Conservation (phyloP, 2,888 invertebrate genomes). For the Caenorhabditis angaria region DNA sequence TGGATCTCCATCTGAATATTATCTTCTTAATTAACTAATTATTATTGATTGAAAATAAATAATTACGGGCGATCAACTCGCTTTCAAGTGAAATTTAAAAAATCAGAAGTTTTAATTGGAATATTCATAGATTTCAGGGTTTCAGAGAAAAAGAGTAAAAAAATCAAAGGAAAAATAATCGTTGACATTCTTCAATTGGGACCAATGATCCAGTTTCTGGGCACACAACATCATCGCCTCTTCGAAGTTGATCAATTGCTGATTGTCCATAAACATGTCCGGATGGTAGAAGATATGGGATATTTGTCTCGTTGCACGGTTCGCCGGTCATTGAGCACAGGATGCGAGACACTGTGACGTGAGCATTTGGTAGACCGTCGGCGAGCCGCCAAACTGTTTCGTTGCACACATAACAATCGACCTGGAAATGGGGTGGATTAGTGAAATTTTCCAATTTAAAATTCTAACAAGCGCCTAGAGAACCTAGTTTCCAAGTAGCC, state of each 20-base stretch:
- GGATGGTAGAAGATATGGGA: conserved; percentile 93
- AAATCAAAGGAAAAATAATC: conserved; percentile 93
- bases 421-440: conserved; percentile 9
- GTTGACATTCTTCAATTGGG: conserved; percentile 89
- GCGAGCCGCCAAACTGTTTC: conserved; percentile 83
- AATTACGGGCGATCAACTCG: conserved; percentile 1
- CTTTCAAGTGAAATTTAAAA: background rate
- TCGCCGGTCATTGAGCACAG: conserved; percentile 89
- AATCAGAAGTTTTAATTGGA: background rate
- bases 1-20: conserved; percentile 45
- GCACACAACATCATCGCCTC: conserved; percentile 90
- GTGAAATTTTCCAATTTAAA: too few species aligned
- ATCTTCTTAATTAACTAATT: background rate
- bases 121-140: background rate
- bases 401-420: conserved; percentile 64
- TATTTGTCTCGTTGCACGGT: conserved; percentile 94
- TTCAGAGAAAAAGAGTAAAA: too few species aligned
- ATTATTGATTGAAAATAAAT: background rate
- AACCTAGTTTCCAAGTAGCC: too few species aligned
- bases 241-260: conserved; percentile 44
- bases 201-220: conserved; percentile 92
- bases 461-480: too few species aligned
- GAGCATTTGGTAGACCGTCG: conserved; percentile 83
- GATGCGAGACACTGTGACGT: conserved; percentile 86
- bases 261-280: conserved; percentile 81